Evolutionary conservation across 2,888 invertebrate species (phyloP), one percentile per base, ranked within the genome.

Genomic region (Dasysyrphus albostriatus): DNA sequence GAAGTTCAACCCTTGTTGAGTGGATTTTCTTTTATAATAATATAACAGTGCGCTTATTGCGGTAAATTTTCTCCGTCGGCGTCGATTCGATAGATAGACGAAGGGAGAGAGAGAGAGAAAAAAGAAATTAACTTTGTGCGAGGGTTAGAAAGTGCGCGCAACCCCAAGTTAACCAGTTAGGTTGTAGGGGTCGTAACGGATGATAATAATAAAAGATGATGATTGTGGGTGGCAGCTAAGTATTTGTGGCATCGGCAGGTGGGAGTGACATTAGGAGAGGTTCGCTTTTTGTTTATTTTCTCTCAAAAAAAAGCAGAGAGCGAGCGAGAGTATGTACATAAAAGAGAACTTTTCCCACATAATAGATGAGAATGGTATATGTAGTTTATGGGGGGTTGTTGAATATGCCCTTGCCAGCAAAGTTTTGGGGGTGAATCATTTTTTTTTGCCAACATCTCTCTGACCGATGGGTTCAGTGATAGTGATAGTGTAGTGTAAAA

Each of bases 81-180:
- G 39, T 47, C 9, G 16, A 9, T 3, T 19, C 32, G 37, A 63
- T 56, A 70, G 61, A 61, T 24, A 32, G 51, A 47, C 42, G 63
- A 29, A 29, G 42, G 16, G 37, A 24, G 70, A 69, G 59, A 74
- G 65, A 73, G 70, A 65, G 82, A 82, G 39, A 59, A 39, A 59
- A 65, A 65, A 65, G 81, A 85, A 82, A 78, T 87, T 87, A 82
- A 87, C 87, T 82, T 87, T 63, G 67, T 65, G 70, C 74, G 87
- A 88, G 84, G 88, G 84, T 88, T 84, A 84, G 84, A 88, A 88
- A 88, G 88, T 84, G 88, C 88, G 88, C 88, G 88, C 88, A 88
- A 84, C 88, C 88, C 84, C 77, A 84, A 84, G 88, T 84, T 84
- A 88, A 84, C 84, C 84, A 88, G 88, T 84, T 84, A 84, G 83